Evolutionary conservation across 2,888 invertebrate genomes (phyloP).

Genomic region (Ormyrus nitidulus): DNA sequence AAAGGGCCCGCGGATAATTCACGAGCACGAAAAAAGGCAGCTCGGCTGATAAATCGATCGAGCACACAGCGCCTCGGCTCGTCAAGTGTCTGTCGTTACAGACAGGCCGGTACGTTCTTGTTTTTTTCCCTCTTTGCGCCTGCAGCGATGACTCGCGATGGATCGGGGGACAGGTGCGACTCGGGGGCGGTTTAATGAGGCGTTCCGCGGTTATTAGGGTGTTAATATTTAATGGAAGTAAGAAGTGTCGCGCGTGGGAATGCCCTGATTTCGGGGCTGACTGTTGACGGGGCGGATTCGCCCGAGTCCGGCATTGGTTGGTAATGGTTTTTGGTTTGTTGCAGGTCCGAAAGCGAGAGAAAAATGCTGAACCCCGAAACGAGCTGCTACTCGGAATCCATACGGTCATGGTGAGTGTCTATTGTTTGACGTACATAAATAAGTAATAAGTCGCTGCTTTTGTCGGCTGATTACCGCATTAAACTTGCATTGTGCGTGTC

Average conservation of each 20-base stretch:
- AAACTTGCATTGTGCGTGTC: too few species aligned
- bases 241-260: not conserved
- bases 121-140: slow-evolving; percentile 32
- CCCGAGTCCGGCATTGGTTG: not conserved
- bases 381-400: slow-evolving; percentile 72
- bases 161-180: too few species aligned
- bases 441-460: too few species aligned
- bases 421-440: not conserved
- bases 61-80: not conserved
- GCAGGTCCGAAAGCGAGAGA: slow-evolving; percentile 73
- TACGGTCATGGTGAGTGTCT: slow-evolving; percentile 72
- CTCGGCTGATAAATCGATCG: slow-evolving; percentile 42
- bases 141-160: not conserved
- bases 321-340: slow-evolving; percentile 57
- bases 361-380: slow-evolving; percentile 74
- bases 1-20: slow-evolving; percentile 34
- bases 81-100: slow-evolving; percentile 49
- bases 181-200: not conserved
- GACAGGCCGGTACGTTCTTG: not conserved
- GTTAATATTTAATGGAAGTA: slow-evolving; percentile 4
- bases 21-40: slow-evolving; percentile 28
- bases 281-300: not conserved
- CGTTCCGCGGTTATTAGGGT: not conserved
- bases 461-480: too few species aligned
- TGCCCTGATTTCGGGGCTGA: not conserved